phyloP scores from a whole-genome alignment of 2,888 invertebrate genomes.

The Pocota personata region DNA sequence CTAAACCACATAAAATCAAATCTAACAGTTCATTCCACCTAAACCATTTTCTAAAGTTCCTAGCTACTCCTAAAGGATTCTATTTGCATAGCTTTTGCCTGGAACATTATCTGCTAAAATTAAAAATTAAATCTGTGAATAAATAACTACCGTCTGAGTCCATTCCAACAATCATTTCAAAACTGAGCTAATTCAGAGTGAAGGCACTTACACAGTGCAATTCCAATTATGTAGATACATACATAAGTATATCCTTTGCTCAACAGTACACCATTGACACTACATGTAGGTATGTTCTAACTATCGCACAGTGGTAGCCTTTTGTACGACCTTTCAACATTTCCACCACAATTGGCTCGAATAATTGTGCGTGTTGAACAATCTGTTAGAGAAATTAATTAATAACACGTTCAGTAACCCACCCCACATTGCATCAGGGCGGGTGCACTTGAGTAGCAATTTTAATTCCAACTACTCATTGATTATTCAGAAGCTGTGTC shows the following conservation, averaged over 20 bases:
- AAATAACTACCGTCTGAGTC: background rate
- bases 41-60: no score
- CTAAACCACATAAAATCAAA: no score
- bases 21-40: no score
- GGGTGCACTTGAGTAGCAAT: background rate
- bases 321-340: background rate
- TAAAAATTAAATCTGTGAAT: background rate
- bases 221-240: background rate
- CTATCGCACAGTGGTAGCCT: background rate
- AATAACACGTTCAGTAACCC: constrained; percentile 13
- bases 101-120: background rate
- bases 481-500: constrained; percentile 11
- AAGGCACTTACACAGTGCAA: background rate
- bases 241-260: background rate
- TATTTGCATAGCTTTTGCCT: no score
- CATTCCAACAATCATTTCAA: background rate
- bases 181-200: background rate
- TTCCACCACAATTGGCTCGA: constrained; percentile 2
- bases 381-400: constrained; percentile 22
- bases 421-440: background rate
- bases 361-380: constrained; percentile 38
- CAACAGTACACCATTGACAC: background rate
- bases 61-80: background rate
- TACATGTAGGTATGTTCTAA: no score
- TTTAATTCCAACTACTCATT: constrained; percentile 12